Conservation (phyloP, 35 echinoderm and acorn worm genomes). For the Apostichopus parvimensis region DNA sequence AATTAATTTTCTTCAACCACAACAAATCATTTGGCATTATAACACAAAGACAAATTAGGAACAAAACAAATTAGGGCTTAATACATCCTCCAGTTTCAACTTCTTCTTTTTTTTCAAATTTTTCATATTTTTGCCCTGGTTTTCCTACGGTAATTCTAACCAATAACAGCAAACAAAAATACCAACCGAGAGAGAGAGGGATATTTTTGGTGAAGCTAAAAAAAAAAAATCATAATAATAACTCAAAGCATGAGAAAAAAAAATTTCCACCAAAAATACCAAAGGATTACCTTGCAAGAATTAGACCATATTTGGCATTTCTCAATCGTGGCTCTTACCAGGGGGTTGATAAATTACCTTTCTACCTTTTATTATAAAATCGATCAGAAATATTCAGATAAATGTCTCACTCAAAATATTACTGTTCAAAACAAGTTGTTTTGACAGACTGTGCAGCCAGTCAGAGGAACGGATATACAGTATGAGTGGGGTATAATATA, state of each 20-base stretch:
- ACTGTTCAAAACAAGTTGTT: constrained; percentile 42
- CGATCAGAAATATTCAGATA: constrained; percentile 16
- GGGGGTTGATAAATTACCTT: constrained; percentile 40
- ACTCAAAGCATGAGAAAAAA: constrained; percentile 11
- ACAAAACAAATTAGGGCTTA: too few species aligned
- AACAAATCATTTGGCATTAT: too few species aligned
- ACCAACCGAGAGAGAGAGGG: background rate
- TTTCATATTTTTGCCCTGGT: too few species aligned
- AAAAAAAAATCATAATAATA: background rate
- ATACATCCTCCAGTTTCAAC: too few species aligned
- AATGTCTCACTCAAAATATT: constrained; percentile 19
- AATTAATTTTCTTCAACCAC: too few species aligned
- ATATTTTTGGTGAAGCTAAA: background rate
- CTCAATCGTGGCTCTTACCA: constrained; percentile 12
- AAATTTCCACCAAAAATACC: background rate
- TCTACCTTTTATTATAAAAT: constrained; percentile 21
- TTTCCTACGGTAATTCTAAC: background rate
- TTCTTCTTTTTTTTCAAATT: too few species aligned
- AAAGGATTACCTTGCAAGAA: constrained; percentile 37
- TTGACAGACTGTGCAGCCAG: background rate
- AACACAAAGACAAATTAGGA: too few species aligned
- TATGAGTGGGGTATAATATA: background rate
- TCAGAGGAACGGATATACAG: too few species aligned
- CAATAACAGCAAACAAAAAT: background rate
- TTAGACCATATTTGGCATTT: constrained; percentile 29